Conservation (phyloP, 2,797 vertebrate genomes). For the Chelonia mydas region DNA sequence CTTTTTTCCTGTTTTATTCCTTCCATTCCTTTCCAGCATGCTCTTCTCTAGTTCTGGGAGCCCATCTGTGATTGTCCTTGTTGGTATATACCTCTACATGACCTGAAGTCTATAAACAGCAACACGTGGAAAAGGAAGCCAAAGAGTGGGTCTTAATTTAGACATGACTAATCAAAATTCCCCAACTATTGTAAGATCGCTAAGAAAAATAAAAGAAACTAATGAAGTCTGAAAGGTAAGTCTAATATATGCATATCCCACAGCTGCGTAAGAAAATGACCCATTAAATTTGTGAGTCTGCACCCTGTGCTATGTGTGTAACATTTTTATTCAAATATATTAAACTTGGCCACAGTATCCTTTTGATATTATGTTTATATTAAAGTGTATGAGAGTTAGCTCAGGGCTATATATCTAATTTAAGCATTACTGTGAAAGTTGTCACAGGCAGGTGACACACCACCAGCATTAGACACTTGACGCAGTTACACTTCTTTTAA, state of each 20-base stretch:
- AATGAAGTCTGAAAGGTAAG: background rate
- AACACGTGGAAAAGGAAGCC: background rate
- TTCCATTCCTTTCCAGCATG: background rate
- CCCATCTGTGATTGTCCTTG: background rate
- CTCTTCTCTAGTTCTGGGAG: background rate
- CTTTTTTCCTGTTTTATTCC: background rate
- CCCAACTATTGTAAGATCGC: background rate
- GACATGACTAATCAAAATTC: background rate
- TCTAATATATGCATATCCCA: background rate
- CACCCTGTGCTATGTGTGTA: background rate
- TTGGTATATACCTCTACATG: background rate
- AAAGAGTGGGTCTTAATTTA: background rate
- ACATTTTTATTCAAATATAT: background rate
- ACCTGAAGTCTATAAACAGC: background rate
- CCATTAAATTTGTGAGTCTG: rapidly evolving
- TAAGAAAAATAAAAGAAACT: background rate
- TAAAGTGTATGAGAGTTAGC: background rate
- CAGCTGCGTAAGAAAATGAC: background rate
- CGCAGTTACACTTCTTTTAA: background rate
- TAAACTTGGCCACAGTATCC: background rate
- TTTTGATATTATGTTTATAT: background rate
- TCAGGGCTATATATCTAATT: background rate
- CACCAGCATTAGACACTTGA: background rate
- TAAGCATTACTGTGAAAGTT: background rate
- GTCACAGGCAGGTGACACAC: background rate